These are phyloP conservation scores for Drosophila obscura DNA, from an alignment of 1,140 invertebrate genomes.

Conservation along the genomic window DNA sequence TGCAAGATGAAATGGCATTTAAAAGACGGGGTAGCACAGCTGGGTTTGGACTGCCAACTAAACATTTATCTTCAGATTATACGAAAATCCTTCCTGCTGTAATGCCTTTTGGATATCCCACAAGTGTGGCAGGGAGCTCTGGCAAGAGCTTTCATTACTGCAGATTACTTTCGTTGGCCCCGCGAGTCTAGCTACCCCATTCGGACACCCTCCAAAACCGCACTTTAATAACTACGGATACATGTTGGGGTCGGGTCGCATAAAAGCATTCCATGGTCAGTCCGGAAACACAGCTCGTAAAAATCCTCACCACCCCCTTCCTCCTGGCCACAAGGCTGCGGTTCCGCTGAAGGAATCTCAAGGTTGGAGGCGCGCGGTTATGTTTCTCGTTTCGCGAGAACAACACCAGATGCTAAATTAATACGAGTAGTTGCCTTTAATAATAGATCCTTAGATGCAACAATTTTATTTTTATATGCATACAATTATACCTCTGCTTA, in stretches of 20 bases:
- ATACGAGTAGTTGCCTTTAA: conserved; percentile 11
- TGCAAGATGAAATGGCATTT: conserved; percentile 25
- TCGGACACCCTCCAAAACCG: background rate
- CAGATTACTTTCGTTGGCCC: background rate
- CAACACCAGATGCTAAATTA: conserved; percentile 33
- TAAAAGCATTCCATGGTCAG: conserved; percentile 45
- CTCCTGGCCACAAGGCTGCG: conserved; percentile 15
- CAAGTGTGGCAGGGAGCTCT: background rate
- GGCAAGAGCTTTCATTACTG: background rate
- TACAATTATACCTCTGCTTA: conserved; percentile 26
- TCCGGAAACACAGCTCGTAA: conserved; percentile 30
- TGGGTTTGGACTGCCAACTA: background rate
- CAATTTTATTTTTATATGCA: conserved; percentile 43
- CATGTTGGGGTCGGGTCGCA: background rate
- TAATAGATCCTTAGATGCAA: conserved; percentile 19
- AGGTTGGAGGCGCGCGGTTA: background rate
- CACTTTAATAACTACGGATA: background rate
- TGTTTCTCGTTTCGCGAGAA: conserved; percentile 10
- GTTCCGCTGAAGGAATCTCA: background rate
- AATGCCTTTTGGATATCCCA: too few relatives aligned
- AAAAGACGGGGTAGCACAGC: conserved; percentile 7
- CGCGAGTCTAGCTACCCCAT: background rate
- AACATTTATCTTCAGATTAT: background rate
- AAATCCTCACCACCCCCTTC: conserved; percentile 2
- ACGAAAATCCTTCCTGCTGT: too few relatives aligned